Evolutionary conservation across 2,113 vertebrate species (phyloP), one percentile per base, ranked within the genome.

Genomic region (Amazona vittata): DNA sequence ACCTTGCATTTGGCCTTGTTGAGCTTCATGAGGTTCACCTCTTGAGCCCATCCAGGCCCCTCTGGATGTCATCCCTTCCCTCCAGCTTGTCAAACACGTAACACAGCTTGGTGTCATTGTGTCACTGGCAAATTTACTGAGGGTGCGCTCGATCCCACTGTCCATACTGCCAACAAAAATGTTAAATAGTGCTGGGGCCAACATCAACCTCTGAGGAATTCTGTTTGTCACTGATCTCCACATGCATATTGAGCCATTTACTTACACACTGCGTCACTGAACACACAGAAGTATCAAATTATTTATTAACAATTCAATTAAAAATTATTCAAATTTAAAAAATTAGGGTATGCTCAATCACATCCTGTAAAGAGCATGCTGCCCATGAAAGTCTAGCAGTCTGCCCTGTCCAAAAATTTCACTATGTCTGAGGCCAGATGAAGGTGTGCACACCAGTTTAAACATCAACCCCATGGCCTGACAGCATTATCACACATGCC

Each of bases 401-500:
- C 37, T 80, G 33, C 63, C 10, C 2, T 63, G 91, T 68, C 88
- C 77, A 33, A 82, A 86, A 85, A 83, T 59, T 78, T 65, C 88
- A 46, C 1, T n/a, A 53, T 92, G 88, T 71, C 67, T 68, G 41
- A n/a, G 89, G 46, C n/a, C 90, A 70, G 86, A 43, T 29, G 62
- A 80, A 64, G 33, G 69, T 49, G 52, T 9, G 57, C 60, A 81
- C 69, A 13, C 18, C 33, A 50, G 49, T 83, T 92, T 70, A 37
- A 41, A 68, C 17, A n/a, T 73, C 33, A 12, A 33, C 5, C 28
- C 22, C 46, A 6, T 0, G 10, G 22, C 15, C 57, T 9, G 20
- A 29, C 9, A 37, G 43, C 47, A 4, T 29, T 25, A 31, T 24
- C 22, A 2, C 81, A 64, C 0, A 0, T 7, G 20, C 17, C 9